Base-by-base conservation (phyloP, 2,797 vertebrate genomes). In the Rhincodon typus region DNA sequence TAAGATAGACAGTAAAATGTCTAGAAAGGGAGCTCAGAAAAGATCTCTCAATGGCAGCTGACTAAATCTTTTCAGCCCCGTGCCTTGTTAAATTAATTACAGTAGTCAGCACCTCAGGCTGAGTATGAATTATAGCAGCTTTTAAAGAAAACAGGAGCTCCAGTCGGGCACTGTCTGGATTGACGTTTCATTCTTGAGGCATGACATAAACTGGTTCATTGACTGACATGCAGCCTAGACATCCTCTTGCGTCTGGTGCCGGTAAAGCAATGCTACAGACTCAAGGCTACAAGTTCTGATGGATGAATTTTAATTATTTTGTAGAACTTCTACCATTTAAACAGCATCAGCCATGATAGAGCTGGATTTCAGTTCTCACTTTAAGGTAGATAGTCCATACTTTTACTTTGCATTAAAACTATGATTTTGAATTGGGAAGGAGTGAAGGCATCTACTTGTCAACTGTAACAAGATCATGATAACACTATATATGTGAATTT, bases 141-240 rank as follows among this genome's bases (percentile, higher is more conserved):
- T 93, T 93, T 93, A 93, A 93, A 93, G 90, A 93, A 93, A 93
- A 93, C 90, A 93, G 90, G 66, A 93, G 90, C 90, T 69, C 66
- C 62, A 93, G n/a, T 69, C 38, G 90, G 62, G 62, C 19, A 69
- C 90, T 93, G 62, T 67, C 66, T 69, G 13, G 90, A 69, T 93
- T 93, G 90, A 93, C 38, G 38, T 69, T 93, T 69, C 90, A 93
- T 93, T 93, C 90, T 93, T 93, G 90, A 93, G 90, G n/a, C 90
- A 93, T 93, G 90, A 93, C 90, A 93, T 93, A 93, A 93, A 69
- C n/a, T 38, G 25, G 90, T 69, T 69, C 90, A 93, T 69, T 93
- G 90, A 93, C 66, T 69, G 90, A 93, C 90, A 4, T 69, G 90
- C 62, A 93, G 90, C 66, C 90, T 38, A 69, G 90, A 93, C 90